Conservation (phyloP, 2,888 invertebrate genomes). For the Eilema sororculum region DNA sequence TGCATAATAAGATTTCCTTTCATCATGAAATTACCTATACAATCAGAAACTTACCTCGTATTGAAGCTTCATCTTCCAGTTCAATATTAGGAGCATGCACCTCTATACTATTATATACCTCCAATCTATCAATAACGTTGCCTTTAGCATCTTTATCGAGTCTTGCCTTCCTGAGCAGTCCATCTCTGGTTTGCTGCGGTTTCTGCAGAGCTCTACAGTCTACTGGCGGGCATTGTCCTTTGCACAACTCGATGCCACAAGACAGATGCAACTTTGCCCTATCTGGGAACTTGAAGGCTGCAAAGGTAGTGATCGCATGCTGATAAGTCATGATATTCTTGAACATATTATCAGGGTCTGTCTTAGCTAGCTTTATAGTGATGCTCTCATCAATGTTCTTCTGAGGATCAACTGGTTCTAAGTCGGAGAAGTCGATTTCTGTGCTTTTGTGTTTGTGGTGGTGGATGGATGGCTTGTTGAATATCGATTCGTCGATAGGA, state of each 20-base stretch:
- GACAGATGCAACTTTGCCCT: constrained; percentile 91
- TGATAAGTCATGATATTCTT: constrained; percentile 84
- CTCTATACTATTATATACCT: constrained; percentile 93
- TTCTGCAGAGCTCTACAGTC: constrained; percentile 79
- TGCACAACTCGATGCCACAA: constrained; percentile 93
- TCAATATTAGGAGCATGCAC: constrained; percentile 93
- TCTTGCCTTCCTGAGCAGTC: constrained; percentile 78
- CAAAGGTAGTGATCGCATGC: constrained; percentile 89
- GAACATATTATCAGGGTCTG: constrained; percentile 74
- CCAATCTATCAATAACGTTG: constrained; percentile 88
- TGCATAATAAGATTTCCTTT: neutral
- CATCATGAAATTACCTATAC: no score
- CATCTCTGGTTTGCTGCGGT: constrained; percentile 81
- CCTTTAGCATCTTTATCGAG: constrained; percentile 85
- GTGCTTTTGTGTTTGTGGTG: constrained; percentile 72
- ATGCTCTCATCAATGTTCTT: constrained; percentile 69
- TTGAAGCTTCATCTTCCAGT: constrained; percentile 88
- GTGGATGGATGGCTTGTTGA: constrained; percentile 85
- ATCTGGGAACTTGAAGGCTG: constrained; percentile 94
- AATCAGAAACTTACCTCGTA: constrained; percentile 70
- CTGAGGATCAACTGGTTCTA: constrained; percentile 70
- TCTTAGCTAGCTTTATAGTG: constrained; percentile 66
- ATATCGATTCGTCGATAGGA: constrained; percentile 90
- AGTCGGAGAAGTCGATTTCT: constrained; percentile 75
- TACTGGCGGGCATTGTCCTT: constrained; percentile 90